These are phyloP conservation scores for Pelobates fuscus DNA, from an alignment of 2,113 vertebrate species.

Conservation along the genomic window DNA sequence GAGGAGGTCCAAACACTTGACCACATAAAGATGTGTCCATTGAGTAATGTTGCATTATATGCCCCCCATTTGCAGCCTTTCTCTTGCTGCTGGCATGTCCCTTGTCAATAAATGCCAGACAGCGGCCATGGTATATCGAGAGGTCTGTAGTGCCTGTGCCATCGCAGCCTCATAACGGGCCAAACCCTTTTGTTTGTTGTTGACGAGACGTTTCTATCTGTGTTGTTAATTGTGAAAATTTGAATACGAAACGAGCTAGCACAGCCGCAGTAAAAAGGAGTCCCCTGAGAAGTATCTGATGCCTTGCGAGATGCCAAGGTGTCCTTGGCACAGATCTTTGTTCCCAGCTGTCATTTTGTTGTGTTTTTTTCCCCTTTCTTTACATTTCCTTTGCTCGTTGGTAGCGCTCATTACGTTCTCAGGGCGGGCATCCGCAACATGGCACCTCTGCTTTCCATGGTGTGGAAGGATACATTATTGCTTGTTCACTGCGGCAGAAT, in stretches of 20 bases:
- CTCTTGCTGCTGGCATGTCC: constrained; percentile 61
- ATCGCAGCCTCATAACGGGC: constrained; percentile 64
- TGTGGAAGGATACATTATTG: constrained; percentile 38
- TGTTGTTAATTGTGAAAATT: constrained; percentile 69
- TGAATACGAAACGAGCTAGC: constrained; percentile 67
- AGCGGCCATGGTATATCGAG: constrained; percentile 56
- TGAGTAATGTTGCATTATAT: background rate
- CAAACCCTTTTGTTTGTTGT: constrained; percentile 74
- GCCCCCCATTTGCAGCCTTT: constrained; percentile 50
- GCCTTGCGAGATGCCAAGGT: constrained; percentile 72
- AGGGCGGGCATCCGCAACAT: constrained; percentile 35
- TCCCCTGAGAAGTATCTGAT: constrained; percentile 62
- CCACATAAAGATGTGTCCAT: background rate
- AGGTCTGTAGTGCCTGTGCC: constrained; percentile 59
- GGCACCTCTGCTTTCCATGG: constrained; percentile 17
- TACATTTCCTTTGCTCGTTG: constrained; percentile 60
- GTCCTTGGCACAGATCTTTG: constrained; percentile 65
- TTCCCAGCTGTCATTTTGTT: constrained; percentile 27
- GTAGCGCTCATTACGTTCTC: constrained; percentile 26
- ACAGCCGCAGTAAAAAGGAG: constrained; percentile 55
- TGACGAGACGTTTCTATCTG: constrained; percentile 63
- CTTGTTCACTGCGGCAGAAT: constrained; percentile 45
- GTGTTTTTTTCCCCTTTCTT: constrained; percentile 60
- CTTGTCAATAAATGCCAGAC: constrained; percentile 68
- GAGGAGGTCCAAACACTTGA: constrained; percentile 3